Conservation (phyloP, 2,888 invertebrate species). For the Trachelus troglodyta region DNA sequence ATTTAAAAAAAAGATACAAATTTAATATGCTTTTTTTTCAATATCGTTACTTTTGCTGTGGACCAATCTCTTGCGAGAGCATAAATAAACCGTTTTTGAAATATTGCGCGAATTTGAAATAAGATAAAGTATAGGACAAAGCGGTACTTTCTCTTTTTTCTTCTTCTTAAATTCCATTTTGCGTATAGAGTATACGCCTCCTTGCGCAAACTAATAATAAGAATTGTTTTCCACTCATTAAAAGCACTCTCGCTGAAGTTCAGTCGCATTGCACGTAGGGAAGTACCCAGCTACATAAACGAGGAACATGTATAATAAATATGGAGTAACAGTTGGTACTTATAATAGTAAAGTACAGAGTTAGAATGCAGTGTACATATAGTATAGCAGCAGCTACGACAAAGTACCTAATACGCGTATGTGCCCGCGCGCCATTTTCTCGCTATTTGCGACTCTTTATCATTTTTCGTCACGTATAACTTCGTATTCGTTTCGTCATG, state of each 20-base stretch:
- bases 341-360: constrained; percentile 48
- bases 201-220: not conserved
- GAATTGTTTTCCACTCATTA: not conserved
- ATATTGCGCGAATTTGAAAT: not conserved
- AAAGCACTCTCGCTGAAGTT: constrained; percentile 15
- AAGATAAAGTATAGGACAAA: not conserved
- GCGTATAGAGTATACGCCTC: not conserved
- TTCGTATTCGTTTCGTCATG: not conserved
- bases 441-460: constrained; percentile 9
- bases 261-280: constrained; percentile 44
- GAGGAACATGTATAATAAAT: constrained; percentile 61
- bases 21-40: not conserved
- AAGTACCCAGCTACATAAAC: constrained; percentile 51
- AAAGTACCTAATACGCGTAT: constrained; percentile 40
- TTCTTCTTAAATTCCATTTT: not conserved
- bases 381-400: constrained; percentile 46
- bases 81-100: not conserved
- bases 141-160: not conserved
- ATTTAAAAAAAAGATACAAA: not conserved
- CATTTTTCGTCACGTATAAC: not conserved
- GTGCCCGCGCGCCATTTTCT: constrained; percentile 33
- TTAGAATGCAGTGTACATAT: constrained; percentile 56
- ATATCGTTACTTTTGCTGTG: not conserved
- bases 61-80: not conserved
- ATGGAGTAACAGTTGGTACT: constrained; percentile 40